Conservation (phyloP, 2,888 invertebrate genomes). For the Rotaria sp. region DNA sequence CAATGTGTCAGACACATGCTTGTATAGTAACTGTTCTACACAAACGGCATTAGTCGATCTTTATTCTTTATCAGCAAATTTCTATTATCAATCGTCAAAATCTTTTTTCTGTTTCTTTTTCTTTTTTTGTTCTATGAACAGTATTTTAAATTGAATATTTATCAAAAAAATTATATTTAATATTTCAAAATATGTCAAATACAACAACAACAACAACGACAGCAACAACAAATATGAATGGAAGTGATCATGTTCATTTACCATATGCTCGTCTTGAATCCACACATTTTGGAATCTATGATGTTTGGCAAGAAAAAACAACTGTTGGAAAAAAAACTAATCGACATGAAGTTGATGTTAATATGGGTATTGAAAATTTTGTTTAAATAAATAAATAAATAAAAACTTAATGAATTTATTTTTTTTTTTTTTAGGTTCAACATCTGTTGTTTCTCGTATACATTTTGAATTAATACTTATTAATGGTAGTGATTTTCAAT, state of each 20-base stretch:
- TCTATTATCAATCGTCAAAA: neutral
- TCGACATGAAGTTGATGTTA: neutral
- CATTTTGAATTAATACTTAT: conserved; percentile 11
- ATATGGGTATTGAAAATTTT: neutral
- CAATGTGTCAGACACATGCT: conserved; percentile 15
- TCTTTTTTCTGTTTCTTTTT: no score
- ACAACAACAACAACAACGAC: neutral
- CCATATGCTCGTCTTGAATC: conserved; percentile 1
- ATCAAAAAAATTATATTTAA: no score
- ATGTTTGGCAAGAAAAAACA: conserved; percentile 22
- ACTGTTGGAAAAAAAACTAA: neutral
- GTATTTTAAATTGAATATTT: neutral
- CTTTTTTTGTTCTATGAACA: neutral
- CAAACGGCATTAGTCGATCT: neutral
- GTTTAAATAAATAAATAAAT: neutral
- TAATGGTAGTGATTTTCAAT: conserved; percentile 25
- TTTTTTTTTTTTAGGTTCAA: neutral
- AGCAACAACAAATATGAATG: neutral
- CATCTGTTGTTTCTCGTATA: neutral
- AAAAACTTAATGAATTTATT: neutral
- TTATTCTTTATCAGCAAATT: neutral
- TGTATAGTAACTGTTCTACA: neutral
- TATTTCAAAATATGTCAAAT: neutral
- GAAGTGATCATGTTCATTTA: neutral
- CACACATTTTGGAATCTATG: neutral